phyloP scores from a whole-genome alignment of 2,113 vertebrate species.

The Ageneiosus marmoratus region DNA sequence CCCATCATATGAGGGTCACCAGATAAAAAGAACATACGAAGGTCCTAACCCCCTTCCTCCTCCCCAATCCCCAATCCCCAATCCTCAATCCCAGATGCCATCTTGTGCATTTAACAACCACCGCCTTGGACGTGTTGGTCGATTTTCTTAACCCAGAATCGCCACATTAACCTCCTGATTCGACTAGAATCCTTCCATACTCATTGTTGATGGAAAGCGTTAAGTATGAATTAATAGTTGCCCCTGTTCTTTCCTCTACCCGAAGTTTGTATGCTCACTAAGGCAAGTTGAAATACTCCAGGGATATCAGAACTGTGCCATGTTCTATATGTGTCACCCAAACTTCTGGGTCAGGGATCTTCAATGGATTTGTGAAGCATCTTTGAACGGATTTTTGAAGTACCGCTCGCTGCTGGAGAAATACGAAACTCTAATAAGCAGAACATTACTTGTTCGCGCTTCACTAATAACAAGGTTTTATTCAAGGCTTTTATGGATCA shows the following conservation, averaged over 20 bases:
- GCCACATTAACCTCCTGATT: background rate
- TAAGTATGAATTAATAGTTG: background rate
- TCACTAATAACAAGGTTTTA: background rate
- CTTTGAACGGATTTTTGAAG: background rate
- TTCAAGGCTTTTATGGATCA: background rate
- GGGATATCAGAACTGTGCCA: constrained; percentile 44
- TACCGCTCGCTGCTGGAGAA: background rate
- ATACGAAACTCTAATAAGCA: background rate
- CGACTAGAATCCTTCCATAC: background rate
- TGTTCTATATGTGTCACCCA: constrained; percentile 36
- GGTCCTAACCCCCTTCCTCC: too few species aligned
- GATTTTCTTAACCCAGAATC: constrained; percentile 9
- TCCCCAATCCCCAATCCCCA: too few species aligned
- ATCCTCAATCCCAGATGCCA: too few species aligned
- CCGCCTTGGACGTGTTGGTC: background rate
- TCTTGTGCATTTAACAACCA: background rate
- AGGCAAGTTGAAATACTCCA: background rate
- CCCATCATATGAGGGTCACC: constrained; percentile 9
- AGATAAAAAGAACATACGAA: background rate
- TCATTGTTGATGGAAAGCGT: background rate
- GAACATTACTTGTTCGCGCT: background rate
- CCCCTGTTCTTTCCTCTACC: constrained; percentile 5
- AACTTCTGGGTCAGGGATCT: constrained; percentile 31
- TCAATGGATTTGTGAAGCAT: background rate
- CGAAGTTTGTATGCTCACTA: background rate